Evolutionary conservation across 2,888 invertebrate species (phyloP).

Genomic region (Hirtodrosophila alboralis): DNA sequence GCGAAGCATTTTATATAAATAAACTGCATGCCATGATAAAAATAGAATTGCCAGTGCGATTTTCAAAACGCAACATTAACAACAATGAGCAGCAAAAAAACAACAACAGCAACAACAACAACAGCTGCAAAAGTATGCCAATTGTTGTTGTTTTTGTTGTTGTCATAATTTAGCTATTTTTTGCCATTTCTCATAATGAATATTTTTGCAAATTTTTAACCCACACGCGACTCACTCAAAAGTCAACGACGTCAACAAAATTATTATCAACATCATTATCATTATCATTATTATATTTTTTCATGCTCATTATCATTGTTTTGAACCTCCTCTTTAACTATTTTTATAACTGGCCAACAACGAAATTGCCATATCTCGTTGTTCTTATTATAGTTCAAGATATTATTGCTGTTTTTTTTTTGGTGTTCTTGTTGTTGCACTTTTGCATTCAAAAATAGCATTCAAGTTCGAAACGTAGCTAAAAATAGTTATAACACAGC

Average conservation of each 20-base stretch:
- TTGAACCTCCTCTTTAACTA: conserved; percentile 33
- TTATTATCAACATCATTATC: conserved; percentile 26
- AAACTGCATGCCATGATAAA: conserved; percentile 73
- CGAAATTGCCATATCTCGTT: conserved; percentile 13
- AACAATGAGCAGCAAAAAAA: no score
- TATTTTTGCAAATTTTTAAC: conserved; percentile 54
- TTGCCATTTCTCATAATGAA: conserved; percentile 51
- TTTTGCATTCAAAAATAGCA: conserved; percentile 60
- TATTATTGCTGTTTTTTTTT: conserved; percentile 5
- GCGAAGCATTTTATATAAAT: conserved; percentile 73
- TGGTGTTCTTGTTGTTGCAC: conserved; percentile 18
- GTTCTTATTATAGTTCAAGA: background rate
- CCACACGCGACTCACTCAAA: conserved; percentile 69
- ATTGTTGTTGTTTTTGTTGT: conserved; percentile 37
- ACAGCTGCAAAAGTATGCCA: conserved; percentile 56
- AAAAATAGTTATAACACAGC: conserved; percentile 47
- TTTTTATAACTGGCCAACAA: conserved; percentile 34
- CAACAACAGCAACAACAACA: conserved; percentile 29
- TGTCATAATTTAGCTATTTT: conserved; percentile 20
- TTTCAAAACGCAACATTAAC: conserved; percentile 41
- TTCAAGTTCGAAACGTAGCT: conserved; percentile 43
- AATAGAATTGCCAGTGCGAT: conserved; percentile 66
- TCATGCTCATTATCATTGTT: conserved; percentile 18
- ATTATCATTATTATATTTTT: conserved; percentile 7
- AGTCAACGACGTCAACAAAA: conserved; percentile 58